These are phyloP conservation scores for Sminthopsis crassicaudata DNA, from an alignment of 2,113 vertebrate genomes.

Conservation along the genomic window DNA sequence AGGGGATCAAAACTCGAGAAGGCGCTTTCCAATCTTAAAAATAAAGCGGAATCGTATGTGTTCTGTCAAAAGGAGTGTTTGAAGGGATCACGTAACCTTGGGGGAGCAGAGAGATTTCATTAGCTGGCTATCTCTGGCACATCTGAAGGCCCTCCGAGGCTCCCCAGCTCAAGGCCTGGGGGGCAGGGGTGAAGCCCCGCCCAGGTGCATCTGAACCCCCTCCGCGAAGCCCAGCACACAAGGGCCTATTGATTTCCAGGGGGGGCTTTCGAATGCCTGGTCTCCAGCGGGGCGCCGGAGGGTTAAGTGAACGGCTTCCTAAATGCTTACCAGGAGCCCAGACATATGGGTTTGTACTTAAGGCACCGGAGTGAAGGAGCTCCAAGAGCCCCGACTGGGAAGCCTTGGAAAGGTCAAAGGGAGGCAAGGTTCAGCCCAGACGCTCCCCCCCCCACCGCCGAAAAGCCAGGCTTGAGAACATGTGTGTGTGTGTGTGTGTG, in stretches of 20 bases:
- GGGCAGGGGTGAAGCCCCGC: conserved; percentile 56
- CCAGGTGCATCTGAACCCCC: conserved; percentile 66
- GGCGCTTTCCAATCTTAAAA: conserved; percentile 46
- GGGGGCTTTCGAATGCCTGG: conserved; percentile 42
- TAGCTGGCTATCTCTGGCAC: conserved; percentile 24
- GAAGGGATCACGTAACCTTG: conserved; percentile 64
- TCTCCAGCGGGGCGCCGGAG: conserved; percentile 59
- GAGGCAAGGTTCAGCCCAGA: conserved; percentile 35
- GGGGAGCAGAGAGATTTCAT: conserved; percentile 46
- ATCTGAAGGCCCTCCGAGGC: conserved; percentile 33
- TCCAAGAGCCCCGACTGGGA: conserved; percentile 65
- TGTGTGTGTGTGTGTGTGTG: background rate
- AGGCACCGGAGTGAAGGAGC: conserved; percentile 59
- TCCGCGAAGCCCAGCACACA: background rate
- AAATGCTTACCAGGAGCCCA: conserved; percentile 71
- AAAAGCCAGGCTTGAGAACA: conserved; percentile 8
- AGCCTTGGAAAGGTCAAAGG: conserved; percentile 75
- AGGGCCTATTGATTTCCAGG: conserved; percentile 30
- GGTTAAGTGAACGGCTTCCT: conserved; percentile 76
- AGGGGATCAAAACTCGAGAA: conserved; percentile 40
- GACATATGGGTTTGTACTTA: conserved; percentile 81
- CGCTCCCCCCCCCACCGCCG: background rate
- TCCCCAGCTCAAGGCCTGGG: conserved; percentile 16
- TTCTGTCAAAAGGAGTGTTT: conserved; percentile 62
- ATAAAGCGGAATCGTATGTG: conserved; percentile 59